These are phyloP conservation scores for Pampus argenteus DNA, from an alignment of 2,797 vertebrate species.

Conservation along the genomic window DNA sequence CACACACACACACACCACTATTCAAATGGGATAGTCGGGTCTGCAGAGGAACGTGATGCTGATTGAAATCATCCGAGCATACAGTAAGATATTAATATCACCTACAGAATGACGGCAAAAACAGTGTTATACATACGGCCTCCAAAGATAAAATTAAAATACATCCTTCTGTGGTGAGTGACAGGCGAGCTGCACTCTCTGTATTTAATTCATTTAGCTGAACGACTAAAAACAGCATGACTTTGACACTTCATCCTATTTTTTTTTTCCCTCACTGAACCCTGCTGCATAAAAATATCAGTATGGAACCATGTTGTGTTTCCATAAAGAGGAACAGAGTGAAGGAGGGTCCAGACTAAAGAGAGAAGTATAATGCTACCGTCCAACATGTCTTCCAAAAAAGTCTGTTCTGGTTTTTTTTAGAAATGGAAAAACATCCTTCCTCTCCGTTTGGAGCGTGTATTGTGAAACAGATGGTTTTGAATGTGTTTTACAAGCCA, in stretches of 20 bases:
- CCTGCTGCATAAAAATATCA: slow-evolving; percentile 43
- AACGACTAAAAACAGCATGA: slow-evolving; percentile 41
- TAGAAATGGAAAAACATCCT: slow-evolving; percentile 1
- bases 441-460: background rate
- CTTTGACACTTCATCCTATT: slow-evolving; percentile 32
- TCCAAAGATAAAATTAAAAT: slow-evolving; percentile 17
- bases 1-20: slow-evolving; percentile 43
- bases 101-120: slow-evolving; percentile 31
- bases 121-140: slow-evolving; percentile 3
- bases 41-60: slow-evolving; percentile 55
- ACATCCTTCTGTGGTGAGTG: slow-evolving; percentile 7
- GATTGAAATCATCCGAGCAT: slow-evolving; percentile 54
- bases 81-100: slow-evolving; percentile 52
- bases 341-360: slow-evolving; percentile 10
- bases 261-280: slow-evolving; percentile 5
- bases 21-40: slow-evolving; percentile 44
- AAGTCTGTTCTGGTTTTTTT: background rate
- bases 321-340: slow-evolving; percentile 54
- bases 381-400: slow-evolving; percentile 11
- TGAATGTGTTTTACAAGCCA: slow-evolving; percentile 13
- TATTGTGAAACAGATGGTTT: slow-evolving; percentile 14
- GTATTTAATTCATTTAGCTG: slow-evolving; percentile 55
- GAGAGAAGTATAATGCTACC: slow-evolving; percentile 7
- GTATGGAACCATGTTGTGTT: slow-evolving; percentile 36
- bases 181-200: slow-evolving; percentile 18